A percentile compares a stretch with the other conserved stretches of the same genome.
Conservation (phyloP, 2,888 invertebrate genomes). For the Drosophila hamatofila region DNA sequence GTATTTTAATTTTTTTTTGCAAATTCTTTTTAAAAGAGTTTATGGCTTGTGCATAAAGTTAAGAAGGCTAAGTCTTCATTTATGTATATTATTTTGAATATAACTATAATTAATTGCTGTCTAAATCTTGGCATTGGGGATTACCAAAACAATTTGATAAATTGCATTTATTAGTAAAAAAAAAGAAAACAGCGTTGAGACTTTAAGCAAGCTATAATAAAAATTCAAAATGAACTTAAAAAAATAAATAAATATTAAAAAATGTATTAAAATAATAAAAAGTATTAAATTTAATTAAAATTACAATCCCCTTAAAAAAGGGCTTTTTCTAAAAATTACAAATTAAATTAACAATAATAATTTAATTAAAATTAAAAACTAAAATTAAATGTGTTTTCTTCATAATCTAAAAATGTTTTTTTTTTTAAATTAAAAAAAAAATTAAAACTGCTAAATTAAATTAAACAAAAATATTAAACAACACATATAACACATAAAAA, state of each 20-base stretch:
- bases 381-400: too few relatives aligned
- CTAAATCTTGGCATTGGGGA: neutral
- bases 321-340: too few relatives aligned
- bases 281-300: neutral
- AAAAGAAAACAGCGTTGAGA: neutral
- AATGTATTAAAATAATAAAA: too few relatives aligned
- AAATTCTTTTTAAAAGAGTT: constrained; percentile 7
- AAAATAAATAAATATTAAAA: too few relatives aligned
- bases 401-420: too few relatives aligned
- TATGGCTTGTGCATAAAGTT: neutral
- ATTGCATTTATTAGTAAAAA: neutral
- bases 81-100: neutral
- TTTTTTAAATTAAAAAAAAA: too few relatives aligned
- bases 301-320: too few relatives aligned
- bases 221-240: too few relatives aligned
- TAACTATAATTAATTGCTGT: neutral
- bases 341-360: too few relatives aligned
- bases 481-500: too few relatives aligned
- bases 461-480: too few relatives aligned
- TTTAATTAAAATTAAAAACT: neutral
- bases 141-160: neutral
- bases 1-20: neutral
- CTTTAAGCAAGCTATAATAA: neutral
- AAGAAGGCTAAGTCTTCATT: neutral
- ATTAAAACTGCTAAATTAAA: too few relatives aligned